Conservation (phyloP, 1,140 invertebrate genomes). For the Octopus bimaculoides region DNA sequence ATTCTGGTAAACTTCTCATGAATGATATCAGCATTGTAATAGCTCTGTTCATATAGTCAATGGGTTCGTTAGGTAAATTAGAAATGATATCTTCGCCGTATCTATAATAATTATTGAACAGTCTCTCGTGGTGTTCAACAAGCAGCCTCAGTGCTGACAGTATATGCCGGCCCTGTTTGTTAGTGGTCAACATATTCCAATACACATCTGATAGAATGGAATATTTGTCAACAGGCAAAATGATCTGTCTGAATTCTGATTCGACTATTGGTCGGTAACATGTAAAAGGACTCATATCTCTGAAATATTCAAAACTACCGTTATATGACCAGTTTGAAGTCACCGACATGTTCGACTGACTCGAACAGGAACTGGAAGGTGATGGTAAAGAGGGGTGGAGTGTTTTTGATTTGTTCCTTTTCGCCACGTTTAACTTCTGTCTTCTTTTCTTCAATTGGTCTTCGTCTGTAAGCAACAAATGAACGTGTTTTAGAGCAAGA, state of each 20-base stretch:
- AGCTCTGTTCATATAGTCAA: slow-evolving; percentile 77
- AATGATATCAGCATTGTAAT: slow-evolving; percentile 70
- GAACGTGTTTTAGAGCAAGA: too few relatives aligned
- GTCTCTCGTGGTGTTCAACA: neutral
- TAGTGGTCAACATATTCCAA: neutral
- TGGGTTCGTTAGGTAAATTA: slow-evolving; percentile 41
- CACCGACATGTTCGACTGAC: neutral
- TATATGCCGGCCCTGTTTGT: neutral
- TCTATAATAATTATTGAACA: neutral
- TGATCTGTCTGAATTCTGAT: neutral
- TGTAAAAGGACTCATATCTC: too few relatives aligned
- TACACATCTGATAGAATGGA: neutral
- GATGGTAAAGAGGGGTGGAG: neutral
- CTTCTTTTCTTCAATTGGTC: slow-evolving; percentile 40
- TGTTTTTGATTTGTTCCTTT: neutral
- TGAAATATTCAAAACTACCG: too few relatives aligned
- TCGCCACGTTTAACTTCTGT: slow-evolving; percentile 14
- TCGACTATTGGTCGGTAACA: neutral
- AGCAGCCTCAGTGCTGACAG: neutral
- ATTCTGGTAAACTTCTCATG: slow-evolving; percentile 48
- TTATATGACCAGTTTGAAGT: neutral
- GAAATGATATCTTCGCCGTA: slow-evolving; percentile 15
- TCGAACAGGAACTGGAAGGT: neutral
- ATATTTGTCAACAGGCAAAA: neutral
- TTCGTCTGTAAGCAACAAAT: slow-evolving; percentile 30